Percentiles rank a stretch among this genome's conserved stretches.
Evolutionary conservation across 2,888 invertebrate species (phyloP).

Genomic region (Frankliniella fusca): DNA sequence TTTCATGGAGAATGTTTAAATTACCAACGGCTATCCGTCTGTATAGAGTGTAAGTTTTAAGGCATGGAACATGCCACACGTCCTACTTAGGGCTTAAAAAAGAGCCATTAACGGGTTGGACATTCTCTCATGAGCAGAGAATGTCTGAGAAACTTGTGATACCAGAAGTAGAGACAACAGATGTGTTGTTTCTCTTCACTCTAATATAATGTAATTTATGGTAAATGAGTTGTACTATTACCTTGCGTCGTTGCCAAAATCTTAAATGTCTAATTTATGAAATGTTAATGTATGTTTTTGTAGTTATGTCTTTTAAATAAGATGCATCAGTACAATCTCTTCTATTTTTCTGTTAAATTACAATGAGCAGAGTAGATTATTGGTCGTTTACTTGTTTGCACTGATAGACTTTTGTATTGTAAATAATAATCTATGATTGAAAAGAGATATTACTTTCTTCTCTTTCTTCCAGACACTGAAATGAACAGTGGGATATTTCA

Average conservation of each 20-base stretch:
- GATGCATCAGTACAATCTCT: conserved; percentile 7
- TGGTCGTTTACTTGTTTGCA: background rate
- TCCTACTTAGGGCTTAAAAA: too few relatives aligned
- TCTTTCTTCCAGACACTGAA: too few relatives aligned
- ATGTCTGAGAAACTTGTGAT: background rate
- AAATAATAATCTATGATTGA: background rate
- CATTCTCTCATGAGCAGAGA: too few relatives aligned
- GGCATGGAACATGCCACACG: background rate
- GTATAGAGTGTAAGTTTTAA: background rate
- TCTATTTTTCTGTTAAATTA: background rate
- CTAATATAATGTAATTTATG: conserved; percentile 7
- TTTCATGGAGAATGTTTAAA: background rate
- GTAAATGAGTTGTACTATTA: conserved; percentile 8
- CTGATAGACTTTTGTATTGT: conserved; percentile 8
- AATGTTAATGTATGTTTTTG: conserved; percentile 4
- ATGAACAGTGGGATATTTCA: too few relatives aligned
- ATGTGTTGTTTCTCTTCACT: background rate
- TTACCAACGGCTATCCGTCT: background rate
- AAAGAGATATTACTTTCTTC: too few relatives aligned
- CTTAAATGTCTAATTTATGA: conserved; percentile 21
- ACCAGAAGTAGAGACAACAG: background rate
- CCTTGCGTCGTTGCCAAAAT: conserved; percentile 21
- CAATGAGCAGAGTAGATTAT: background rate
- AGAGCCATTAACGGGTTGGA: too few relatives aligned
- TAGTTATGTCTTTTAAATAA: background rate